phyloP scores from a whole-genome alignment of 2,797 vertebrate species.

The Myotis vivesi region DNA sequence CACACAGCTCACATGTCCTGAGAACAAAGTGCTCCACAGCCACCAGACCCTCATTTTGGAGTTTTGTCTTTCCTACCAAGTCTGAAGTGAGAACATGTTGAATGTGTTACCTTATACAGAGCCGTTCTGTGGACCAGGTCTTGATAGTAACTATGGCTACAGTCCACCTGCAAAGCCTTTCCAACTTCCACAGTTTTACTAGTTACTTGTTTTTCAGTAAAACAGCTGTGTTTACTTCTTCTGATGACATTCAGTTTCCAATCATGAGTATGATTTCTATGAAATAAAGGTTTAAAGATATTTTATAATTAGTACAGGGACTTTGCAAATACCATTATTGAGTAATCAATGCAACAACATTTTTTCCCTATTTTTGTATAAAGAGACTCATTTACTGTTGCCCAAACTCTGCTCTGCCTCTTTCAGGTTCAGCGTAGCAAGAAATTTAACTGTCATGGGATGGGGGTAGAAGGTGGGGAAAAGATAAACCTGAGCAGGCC shows the following conservation, averaged over 20 bases:
- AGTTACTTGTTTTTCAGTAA: constrained; percentile 75
- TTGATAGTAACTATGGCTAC: constrained; percentile 65
- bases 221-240: constrained; percentile 81
- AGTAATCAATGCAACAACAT: background rate
- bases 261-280: constrained; percentile 70
- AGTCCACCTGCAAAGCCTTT: constrained; percentile 71
- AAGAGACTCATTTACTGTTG: background rate
- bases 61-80: background rate
- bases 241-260: constrained; percentile 81
- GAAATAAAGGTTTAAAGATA: constrained; percentile 51
- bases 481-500: background rate
- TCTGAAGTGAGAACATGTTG: background rate
- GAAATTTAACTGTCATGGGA: background rate
- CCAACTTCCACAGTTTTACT: constrained; percentile 69
- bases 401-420: background rate
- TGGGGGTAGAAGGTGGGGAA: background rate
- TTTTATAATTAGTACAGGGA: constrained; percentile 17
- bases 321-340: background rate
- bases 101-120: constrained; percentile 83
- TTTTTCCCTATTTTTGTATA: background rate
- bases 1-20: accelerated
- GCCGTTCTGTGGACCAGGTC: constrained; percentile 53
- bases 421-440: background rate
- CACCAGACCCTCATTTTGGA: background rate
- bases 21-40: background rate